phyloP scores from a whole-genome alignment of 2,113 vertebrate genomes.

The Rhineura floridana region DNA sequence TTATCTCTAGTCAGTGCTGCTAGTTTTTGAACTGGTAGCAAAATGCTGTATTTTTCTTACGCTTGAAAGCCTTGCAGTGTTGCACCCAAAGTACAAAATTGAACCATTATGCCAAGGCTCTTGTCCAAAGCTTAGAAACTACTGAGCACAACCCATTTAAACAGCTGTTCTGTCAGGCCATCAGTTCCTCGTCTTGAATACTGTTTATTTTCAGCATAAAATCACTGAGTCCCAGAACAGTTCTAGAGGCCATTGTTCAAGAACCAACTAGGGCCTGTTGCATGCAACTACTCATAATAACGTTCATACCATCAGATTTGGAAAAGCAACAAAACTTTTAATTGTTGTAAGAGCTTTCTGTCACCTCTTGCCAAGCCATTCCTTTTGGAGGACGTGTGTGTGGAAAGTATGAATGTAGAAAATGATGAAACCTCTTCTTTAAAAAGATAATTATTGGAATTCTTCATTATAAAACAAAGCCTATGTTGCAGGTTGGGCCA shows the following conservation, averaged over 20 bases:
- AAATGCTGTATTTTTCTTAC: no score
- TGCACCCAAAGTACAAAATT: not conserved
- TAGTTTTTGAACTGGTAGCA: not conserved
- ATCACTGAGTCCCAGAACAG: not conserved
- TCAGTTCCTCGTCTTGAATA: not conserved
- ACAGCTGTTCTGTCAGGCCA: not conserved
- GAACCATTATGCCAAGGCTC: not conserved
- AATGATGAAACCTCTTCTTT: not conserved
- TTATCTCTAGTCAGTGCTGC: not conserved
- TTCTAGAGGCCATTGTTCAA: not conserved
- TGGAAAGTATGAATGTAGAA: not conserved
- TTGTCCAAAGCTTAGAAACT: not conserved
- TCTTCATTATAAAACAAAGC: not conserved
- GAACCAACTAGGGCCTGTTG: not conserved
- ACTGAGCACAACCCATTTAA: not conserved
- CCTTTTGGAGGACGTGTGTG: no score
- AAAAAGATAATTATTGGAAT: not conserved
- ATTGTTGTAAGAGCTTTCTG: not conserved
- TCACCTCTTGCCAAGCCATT: not conserved
- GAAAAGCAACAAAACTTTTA: not conserved
- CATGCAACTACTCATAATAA: not conserved
- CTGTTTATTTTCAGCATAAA: not conserved
- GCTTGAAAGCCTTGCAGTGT: not conserved
- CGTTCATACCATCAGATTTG: not conserved
- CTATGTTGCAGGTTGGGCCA: not conserved